Base-by-base conservation (phyloP, 1,140 invertebrate species). In the Aricia agestis region DNA sequence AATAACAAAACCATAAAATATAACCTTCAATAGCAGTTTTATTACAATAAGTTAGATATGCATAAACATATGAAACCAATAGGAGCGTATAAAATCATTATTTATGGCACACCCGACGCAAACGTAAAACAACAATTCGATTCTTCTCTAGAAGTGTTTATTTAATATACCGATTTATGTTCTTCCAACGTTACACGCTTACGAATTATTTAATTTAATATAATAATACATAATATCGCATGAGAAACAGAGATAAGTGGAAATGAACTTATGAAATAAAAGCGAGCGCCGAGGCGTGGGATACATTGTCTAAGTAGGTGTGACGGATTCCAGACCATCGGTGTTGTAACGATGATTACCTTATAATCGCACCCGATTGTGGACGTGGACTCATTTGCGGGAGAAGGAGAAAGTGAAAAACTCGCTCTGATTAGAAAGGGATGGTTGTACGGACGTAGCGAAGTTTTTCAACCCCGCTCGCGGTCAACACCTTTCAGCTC, bases 281-380 rank as follows among this genome's bases (percentile, higher is more conserved):
- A 61, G 68, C 58, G 59, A 69, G 25, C 70, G 72, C 69, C 61
- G 69, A 72, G 74, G 68, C 79, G 78, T 84, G 78, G 79, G 81
- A 84, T 78, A 74, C 72, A 76, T 76, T 75, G 69, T 77, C 74
- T 73, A 77, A 77, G 80, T 79, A 78, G 80, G 81, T 83, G 82
- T 81, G 79, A 77, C 78, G 72, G 78, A 78, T 79, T 76, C 72
- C 74, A 76, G 72, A 58, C 10, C 76, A 85, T 68, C 69, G 74
- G 77, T 73, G 75, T 72, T 69, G 76, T 78, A 83, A 80, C 80
- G 71, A 75, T 82, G 79, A 85, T 87, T 84, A 75, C 78, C 72
- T 80, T 82, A 81, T 88, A 88, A 88, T 88, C 77, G 83, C 73
- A 75, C 75, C 72, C 76, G 74, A 70, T 71, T 78, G 73, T 71